phyloP scores from a whole-genome alignment of 2,797 vertebrate species.

The Loriculus beryllinus region DNA sequence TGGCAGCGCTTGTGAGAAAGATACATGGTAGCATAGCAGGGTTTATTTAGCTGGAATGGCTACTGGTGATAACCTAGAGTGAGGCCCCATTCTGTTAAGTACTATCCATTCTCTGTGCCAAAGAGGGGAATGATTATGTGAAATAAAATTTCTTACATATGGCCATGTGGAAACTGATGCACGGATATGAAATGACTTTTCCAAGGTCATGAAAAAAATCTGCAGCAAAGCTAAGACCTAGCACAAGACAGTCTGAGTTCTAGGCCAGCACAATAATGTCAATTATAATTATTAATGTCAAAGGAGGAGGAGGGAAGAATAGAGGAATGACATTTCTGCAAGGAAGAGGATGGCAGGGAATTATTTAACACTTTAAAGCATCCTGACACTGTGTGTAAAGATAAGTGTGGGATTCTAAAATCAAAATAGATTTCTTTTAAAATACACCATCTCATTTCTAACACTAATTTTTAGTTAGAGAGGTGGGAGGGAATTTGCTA shows the following conservation, averaged over 20 bases:
- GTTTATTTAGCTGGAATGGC: conserved; percentile 22
- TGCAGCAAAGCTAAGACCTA: conserved; percentile 25
- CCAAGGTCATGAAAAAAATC: conserved; percentile 28
- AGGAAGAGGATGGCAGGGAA: conserved; percentile 13
- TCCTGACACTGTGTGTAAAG: background rate
- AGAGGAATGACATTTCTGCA: conserved; percentile 30
- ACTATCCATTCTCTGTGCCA: background rate
- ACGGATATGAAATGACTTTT: conserved; percentile 8
- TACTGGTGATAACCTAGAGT: conserved; percentile 1
- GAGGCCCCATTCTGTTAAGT: background rate
- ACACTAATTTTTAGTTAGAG: conserved; percentile 33
- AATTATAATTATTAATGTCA: conserved; percentile 54
- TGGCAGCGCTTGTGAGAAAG: conserved; percentile 9
- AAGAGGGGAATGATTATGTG: background rate
- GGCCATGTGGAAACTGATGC: background rate
- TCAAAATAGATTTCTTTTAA: conserved; percentile 37
- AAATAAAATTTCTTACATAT: conserved; percentile 19
- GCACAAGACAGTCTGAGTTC: conserved; percentile 10
- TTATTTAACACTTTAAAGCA: conserved; percentile 22
- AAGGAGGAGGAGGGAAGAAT: conserved; percentile 16
- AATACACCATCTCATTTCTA: background rate
- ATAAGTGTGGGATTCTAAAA: conserved; percentile 31
- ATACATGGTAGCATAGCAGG: background rate
- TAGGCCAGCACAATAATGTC: conserved; percentile 38
- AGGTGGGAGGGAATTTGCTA: conserved; percentile 10